These are phyloP conservation scores for Gallinago undulata DNA, from an alignment of 2,113 vertebrate species.

Conservation along the genomic window DNA sequence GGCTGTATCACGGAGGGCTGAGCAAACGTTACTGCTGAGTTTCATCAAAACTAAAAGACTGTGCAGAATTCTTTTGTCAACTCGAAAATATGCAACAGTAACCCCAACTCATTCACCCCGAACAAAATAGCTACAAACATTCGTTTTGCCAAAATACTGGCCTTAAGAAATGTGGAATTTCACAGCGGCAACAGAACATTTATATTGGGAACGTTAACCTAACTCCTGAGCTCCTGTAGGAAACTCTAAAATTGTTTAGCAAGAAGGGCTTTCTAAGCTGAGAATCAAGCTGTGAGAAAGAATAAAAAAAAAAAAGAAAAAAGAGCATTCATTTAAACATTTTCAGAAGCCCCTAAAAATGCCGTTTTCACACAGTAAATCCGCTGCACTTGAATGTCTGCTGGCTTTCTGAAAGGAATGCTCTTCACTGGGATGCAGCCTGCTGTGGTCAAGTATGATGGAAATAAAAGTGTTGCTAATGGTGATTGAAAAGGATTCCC, in stretches of 20 bases:
- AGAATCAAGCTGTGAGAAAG: slow-evolving; percentile 81
- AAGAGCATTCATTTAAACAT: slow-evolving; percentile 81
- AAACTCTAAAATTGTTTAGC: slow-evolving; percentile 51
- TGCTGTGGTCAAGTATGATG: slow-evolving; percentile 76
- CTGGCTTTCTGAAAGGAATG: slow-evolving; percentile 77
- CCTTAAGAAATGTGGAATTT: slow-evolving; percentile 32
- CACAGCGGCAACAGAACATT: slow-evolving; percentile 11
- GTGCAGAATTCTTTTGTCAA: background rate
- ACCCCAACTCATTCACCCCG: background rate
- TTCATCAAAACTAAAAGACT: background rate
- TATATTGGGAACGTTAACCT: background rate
- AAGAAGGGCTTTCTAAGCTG: slow-evolving; percentile 56
- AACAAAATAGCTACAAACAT: slow-evolving; percentile 33
- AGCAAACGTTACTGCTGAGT: background rate
- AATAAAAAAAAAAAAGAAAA: slow-evolving; percentile 59
- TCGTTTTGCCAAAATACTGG: background rate
- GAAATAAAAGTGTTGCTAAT: slow-evolving; percentile 76
- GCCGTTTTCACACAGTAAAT: slow-evolving; percentile 84
- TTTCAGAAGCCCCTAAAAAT: slow-evolving; percentile 82
- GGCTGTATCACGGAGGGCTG: background rate
- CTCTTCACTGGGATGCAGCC: slow-evolving; percentile 65
- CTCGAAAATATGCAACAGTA: background rate
- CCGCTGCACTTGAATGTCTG: slow-evolving; percentile 74
- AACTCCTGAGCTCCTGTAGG: slow-evolving; percentile 29
- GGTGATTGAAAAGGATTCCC: slow-evolving; percentile 81